Evolutionary conservation across 2,888 invertebrate genomes (phyloP).

Genomic region (Chelonus formosanus): DNA sequence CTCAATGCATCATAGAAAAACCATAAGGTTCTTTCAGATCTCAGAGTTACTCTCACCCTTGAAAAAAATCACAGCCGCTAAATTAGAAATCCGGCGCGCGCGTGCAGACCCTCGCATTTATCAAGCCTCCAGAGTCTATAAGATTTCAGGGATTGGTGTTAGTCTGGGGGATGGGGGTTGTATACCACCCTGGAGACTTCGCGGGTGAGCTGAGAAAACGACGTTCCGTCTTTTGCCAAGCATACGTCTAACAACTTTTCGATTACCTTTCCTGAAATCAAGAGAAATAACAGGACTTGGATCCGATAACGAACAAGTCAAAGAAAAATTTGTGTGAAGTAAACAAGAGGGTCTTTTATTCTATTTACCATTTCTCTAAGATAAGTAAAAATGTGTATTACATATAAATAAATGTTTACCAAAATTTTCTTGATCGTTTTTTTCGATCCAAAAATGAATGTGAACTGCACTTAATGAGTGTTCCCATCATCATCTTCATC

Average conservation of each 20-base stretch:
- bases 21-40: constrained; percentile 20
- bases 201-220: constrained; percentile 6
- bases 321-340: not conserved
- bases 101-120: constrained; percentile 50
- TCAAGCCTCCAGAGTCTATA: constrained; percentile 45
- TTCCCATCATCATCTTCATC: too few relatives aligned
- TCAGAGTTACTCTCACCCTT: constrained; percentile 28
- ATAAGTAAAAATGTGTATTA: too few relatives aligned
- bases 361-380: not conserved
- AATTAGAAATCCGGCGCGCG: constrained; percentile 50
- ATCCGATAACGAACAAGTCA: not conserved
- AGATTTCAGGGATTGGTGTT: constrained; percentile 40
- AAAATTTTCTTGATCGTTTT: too few relatives aligned
- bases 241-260: constrained; percentile 11
- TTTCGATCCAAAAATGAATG: too few relatives aligned
- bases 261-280: constrained; percentile 19
- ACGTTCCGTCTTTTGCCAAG: constrained; percentile 13
- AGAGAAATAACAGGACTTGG: not conserved
- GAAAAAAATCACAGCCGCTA: constrained; percentile 49
- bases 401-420: too few relatives aligned
- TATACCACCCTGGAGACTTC: constrained; percentile 45
- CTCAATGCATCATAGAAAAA: constrained; percentile 52
- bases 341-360: constrained; percentile 7
- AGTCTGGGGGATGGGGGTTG: constrained; percentile 20
- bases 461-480: too few relatives aligned